phyloP scores from a whole-genome alignment of 2,797 vertebrate species.

The Xenops minutus region DNA sequence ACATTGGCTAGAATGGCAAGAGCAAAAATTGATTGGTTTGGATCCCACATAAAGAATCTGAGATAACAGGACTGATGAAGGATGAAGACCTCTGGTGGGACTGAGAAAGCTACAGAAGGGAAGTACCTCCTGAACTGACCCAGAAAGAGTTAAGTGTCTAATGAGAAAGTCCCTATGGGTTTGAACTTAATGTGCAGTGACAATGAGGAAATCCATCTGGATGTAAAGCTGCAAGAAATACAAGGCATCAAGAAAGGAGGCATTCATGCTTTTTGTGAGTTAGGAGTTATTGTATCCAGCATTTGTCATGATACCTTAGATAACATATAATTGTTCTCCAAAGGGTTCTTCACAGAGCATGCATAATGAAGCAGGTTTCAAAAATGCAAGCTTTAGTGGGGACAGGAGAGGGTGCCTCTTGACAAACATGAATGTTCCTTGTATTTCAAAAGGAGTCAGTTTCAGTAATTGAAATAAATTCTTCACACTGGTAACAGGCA shows the following conservation, averaged over 20 bases:
- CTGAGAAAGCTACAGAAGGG: neutral
- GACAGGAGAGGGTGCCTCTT: neutral
- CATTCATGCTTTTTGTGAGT: neutral
- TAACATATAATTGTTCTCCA: conserved; percentile 26
- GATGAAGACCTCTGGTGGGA: neutral
- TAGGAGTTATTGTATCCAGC: conserved; percentile 1
- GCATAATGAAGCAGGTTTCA: neutral
- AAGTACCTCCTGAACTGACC: neutral
- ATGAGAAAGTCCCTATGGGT: neutral
- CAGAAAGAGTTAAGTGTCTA: conserved; percentile 6
- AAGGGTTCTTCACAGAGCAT: neutral
- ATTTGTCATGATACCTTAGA: conserved; percentile 31
- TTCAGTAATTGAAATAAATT: conserved; percentile 31
- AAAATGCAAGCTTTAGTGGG: neutral
- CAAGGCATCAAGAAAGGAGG: neutral
- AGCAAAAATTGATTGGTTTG: neutral
- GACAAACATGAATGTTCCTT: neutral
- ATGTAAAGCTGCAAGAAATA: conserved; percentile 27
- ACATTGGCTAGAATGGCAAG: neutral
- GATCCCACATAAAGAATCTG: neutral
- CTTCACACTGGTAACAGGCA: conserved; percentile 17
- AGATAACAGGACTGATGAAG: neutral
- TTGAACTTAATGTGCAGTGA: neutral
- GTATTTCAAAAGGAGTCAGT: conserved; percentile 16
- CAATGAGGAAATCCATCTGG: conserved; percentile 20